These are phyloP conservation scores for Excalfactoria chinensis DNA, from an alignment of 2,113 vertebrate species.

Conservation along the genomic window DNA sequence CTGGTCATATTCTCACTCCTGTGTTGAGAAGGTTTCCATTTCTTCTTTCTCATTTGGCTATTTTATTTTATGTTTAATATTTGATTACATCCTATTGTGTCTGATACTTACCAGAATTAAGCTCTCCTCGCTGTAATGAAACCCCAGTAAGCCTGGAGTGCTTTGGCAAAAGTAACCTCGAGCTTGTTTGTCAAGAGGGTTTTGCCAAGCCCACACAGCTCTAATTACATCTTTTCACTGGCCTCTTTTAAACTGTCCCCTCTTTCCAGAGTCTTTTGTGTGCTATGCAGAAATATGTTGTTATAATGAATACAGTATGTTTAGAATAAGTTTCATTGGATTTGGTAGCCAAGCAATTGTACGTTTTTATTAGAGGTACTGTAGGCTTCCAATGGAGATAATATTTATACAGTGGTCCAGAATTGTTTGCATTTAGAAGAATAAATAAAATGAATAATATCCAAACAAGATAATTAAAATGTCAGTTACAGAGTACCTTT, in stretches of 20 bases:
- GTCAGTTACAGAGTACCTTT: conserved; percentile 76
- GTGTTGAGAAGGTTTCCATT: neutral
- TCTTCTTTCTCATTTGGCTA: conserved; percentile 15
- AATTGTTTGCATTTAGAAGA: conserved; percentile 74
- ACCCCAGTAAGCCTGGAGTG: conserved; percentile 58
- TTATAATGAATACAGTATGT: conserved; percentile 70
- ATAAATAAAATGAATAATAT: conserved; percentile 81
- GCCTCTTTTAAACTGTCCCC: conserved; percentile 52
- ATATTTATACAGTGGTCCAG: conserved; percentile 74
- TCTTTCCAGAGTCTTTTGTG: conserved; percentile 72
- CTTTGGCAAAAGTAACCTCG: conserved; percentile 64
- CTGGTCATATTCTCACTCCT: neutral
- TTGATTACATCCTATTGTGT: conserved; percentile 35
- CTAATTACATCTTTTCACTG: conserved; percentile 76
- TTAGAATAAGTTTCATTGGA: conserved; percentile 74
- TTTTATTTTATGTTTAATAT: conserved; percentile 4
- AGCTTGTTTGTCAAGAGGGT: conserved; percentile 42
- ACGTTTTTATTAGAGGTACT: conserved; percentile 71
- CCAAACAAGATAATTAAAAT: conserved; percentile 80
- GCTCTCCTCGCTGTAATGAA: conserved; percentile 44
- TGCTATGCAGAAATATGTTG: conserved; percentile 61
- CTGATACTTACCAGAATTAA: conserved; percentile 56
- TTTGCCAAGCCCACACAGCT: conserved; percentile 77
- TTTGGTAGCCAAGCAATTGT: conserved; percentile 71
- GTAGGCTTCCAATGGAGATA: conserved; percentile 75